Base-by-base conservation (phyloP, 2,113 vertebrate genomes). In the Bos indicus region DNA sequence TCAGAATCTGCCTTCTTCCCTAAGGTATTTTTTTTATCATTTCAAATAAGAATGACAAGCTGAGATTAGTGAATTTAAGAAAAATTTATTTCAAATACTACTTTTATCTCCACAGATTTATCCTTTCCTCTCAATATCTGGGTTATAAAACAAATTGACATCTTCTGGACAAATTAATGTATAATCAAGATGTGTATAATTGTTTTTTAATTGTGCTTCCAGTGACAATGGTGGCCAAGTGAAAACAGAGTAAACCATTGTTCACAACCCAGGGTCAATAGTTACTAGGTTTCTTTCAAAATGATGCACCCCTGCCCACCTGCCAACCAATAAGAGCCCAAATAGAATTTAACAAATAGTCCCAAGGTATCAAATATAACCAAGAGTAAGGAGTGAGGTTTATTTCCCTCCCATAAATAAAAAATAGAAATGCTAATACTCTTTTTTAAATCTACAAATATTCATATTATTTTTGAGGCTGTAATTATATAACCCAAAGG, bases 11-110 rank as follows among this genome's bases (percentile, higher is more conserved):
- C 17, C 46, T 92, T 95, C 77, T 94, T 95, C 91, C 81, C 48
- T 94, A 43, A 90, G 94, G 90, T 36, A 95, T 71, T 77, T 88
- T 96, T 97, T 95, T 92, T 94, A 94, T 97, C 78, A 86, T 91
- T 40, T 89, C 87, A 94, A 62, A 91, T 86, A 96, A 92, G 36
- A 95, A 94, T 97, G 88, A 97, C 93, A 97, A 93, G 36, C 28
- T 94, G 80, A 96, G 33, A 91, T 93, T 67, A 77, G 51, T 87
- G 57, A 82, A 95, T 88, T 86, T 95, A 56, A 94, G 46, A 97
- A 95, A 95, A 82, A 67, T 95, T 36, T 95, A 84, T 64, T 96
- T 97, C 87, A 90, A 90, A 97, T 71, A 82, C 36, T 92, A 36
- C 36, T 91, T 91, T 85, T 71, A 11, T 16, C 46, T 95, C 77